A percentile compares a stretch with the other conserved stretches of the same genome.
Evolutionary conservation across 2,797 vertebrate species (phyloP).

Genomic region (Chelidonichthys spinosus): DNA sequence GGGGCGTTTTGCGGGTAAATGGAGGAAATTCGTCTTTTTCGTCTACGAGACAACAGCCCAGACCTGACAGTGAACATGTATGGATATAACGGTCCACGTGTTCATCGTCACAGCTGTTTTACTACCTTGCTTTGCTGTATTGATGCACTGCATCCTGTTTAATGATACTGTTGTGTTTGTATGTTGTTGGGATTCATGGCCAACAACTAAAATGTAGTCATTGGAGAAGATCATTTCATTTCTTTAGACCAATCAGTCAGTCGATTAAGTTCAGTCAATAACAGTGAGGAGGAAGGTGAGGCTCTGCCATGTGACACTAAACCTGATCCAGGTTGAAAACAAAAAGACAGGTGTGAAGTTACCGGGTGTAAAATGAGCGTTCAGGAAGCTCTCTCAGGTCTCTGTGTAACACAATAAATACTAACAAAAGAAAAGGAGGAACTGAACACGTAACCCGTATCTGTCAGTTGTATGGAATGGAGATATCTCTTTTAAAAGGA

Average conservation of each 20-base stretch:
- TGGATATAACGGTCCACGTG: background rate
- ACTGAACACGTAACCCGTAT: background rate
- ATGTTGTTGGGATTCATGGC: background rate
- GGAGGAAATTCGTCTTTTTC: no score
- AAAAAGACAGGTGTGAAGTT: conserved; percentile 23
- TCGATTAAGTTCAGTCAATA: background rate
- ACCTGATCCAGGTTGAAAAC: background rate
- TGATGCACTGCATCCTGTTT: background rate
- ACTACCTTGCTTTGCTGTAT: background rate
- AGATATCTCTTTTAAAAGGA: conserved; percentile 1
- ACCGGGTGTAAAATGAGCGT: background rate
- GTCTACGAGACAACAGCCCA: background rate
- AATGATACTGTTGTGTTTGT: background rate
- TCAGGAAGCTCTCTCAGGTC: conserved; percentile 11
- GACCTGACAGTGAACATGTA: no score
- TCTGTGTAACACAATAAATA: conserved; percentile 16
- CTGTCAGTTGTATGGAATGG: background rate
- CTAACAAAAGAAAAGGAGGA: background rate
- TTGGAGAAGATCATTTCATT: background rate
- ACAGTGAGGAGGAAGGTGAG: background rate
- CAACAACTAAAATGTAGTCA: background rate
- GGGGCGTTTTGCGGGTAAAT: background rate
- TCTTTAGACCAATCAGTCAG: background rate
- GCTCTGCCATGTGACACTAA: conserved; percentile 2
- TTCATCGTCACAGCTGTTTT: background rate